Base-by-base conservation (phyloP, 2,888 invertebrate genomes). In the Lepeophtheirus nordmannii region DNA sequence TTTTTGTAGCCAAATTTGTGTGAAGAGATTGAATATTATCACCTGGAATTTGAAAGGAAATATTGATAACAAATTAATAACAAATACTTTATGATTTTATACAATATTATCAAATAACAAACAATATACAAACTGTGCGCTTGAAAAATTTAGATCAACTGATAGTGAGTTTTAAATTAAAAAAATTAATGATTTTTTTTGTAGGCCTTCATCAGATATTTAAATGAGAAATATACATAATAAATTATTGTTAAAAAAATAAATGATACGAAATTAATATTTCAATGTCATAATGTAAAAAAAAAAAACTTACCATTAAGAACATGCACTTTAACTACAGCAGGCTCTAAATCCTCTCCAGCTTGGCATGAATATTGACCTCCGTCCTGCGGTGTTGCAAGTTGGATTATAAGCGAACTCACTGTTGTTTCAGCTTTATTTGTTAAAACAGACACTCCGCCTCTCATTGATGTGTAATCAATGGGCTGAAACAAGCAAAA, bases 401-500 rank as follows among this genome's bases (percentile, higher is more conserved):
- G 84, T 78, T 88, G 88, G 76, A 91, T 89, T 76, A 91, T 84
- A 74, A 92, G 82, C 80, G 87, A 88, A 73, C 88, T 88, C 72
- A 87, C 89, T 71, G 90, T 90, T 75, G 87, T 85, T 72, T 89
- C 86, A 70, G 89, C 88, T 79, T 89, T 89, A 78, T 89, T 88
- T 71, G 89, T 89, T 76, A 90, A 87, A 74, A 90, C 87, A 58
- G 70, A 70, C 57, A 73, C 70, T 23, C 72, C 72, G 12, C 72
- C 72, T n/a, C 72, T 69, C 5, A 70, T 71, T 40, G 72, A 71
- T 67, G 72, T 72, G 68, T 72, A 73, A 69, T 72, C 73, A 67
- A 73, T 71, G 63, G 59, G 68, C 69, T 69, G 68, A 23, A 20
- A 17, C n/a, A 40, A 38, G 38, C 17, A n/a, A 63, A 30, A 30